Evolutionary conservation across 2,888 invertebrate species (phyloP), one percentile per base, ranked within the genome.

Genomic region (Chymomyza fuscimana): DNA sequence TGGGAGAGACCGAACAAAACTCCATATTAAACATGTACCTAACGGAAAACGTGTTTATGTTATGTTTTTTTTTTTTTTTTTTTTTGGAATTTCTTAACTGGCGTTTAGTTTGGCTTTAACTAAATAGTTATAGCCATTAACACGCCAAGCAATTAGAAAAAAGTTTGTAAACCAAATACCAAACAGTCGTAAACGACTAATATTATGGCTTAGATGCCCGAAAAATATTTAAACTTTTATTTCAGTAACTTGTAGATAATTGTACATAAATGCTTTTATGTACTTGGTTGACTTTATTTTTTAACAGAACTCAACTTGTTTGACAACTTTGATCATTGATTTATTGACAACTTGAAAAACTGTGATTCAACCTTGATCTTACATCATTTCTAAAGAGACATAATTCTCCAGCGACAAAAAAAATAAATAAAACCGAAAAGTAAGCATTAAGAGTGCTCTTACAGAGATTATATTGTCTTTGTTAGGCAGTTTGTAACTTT

Each of bases 11-110:
- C 32, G 32, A 32, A 32, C 9, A 32, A 32, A 32, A 32, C 32
- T 32, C 32, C 32, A 54, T n/a, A 54, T 15, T 54, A n/a, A 54
- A 0, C 19, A 9, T 22, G 22, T 54, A 22, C 3, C 9, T 19
- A 65, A 64, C 65, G 63, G 46, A 46, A 73, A 84, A 78, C 82
- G 62, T 73, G 85, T 87, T 82, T 80, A 71, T n/a, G 25, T 64
- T 66, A 65, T 70, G 5, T 32, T 64, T 68, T 64, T n/a, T 58
- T 22, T 22, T 22, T 22, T 22, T 22, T 1, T 22, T 3, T 22
- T 25, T 25, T 25, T 1, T 25, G 25, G 50, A 60, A 76, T 86
- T 76, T 73, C 58, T 70, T 63, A 72, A 75, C 65, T 66, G 69
- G 4, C 25, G 25, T 25, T n/a, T n/a, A 19, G 1, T 58, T 22